Evolutionary conservation across 2,113 vertebrate species (phyloP).

Genomic region (Progne subis): DNA sequence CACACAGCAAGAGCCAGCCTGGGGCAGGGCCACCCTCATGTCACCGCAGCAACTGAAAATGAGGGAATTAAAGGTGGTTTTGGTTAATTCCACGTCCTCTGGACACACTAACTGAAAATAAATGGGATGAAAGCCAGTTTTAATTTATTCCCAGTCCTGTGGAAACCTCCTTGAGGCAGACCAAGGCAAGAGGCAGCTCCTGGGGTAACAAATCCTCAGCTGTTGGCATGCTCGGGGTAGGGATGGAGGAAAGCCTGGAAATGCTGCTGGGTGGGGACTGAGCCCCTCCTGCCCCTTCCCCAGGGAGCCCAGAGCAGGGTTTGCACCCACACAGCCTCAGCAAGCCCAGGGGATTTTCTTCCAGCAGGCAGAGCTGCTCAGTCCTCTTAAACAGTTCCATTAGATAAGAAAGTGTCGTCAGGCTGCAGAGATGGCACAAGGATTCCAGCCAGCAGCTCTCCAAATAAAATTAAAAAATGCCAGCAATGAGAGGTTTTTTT

Average conservation of each 20-base stretch:
- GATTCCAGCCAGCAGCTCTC: not conserved
- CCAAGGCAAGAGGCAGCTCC: not conserved
- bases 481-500: not conserved
- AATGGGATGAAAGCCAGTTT: not conserved
- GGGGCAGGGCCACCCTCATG: not conserved
- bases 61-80: not conserved
- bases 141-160: not conserved
- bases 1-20: not conserved
- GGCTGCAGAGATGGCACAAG: not conserved
- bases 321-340: rapidly evolving
- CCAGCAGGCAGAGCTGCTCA: not conserved
- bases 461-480: not conserved
- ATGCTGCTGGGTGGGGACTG: not conserved
- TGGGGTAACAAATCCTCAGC: not conserved
- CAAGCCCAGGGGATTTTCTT: not conserved
- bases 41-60: not conserved
- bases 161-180: not conserved
- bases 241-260: not conserved
- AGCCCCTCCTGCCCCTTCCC: not conserved
- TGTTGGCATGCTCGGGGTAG: not conserved
- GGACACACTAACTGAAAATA: not conserved
- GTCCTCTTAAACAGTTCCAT: not conserved
- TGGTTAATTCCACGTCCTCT: not conserved
- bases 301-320: rapidly evolving
- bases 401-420: not conserved